phyloP scores from a whole-genome alignment of 2,888 invertebrate genomes.

The Salticus scenicus region DNA sequence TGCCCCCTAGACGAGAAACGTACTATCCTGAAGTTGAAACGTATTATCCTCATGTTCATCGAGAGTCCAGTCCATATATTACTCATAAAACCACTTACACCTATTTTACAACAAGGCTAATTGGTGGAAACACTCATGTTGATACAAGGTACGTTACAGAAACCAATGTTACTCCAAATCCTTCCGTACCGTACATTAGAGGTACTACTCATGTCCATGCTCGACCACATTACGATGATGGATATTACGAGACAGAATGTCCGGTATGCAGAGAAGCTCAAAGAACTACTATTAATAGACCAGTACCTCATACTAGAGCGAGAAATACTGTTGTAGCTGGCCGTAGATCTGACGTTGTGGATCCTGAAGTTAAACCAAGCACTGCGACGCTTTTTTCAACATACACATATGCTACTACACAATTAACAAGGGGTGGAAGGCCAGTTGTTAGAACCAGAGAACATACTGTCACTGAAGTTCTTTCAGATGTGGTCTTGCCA shows the following conservation, averaged over 20 bases:
- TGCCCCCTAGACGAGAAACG: slow-evolving; percentile 11
- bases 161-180: slow-evolving; percentile 66
- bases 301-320: slow-evolving; percentile 30
- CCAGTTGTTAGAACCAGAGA: slow-evolving; percentile 59
- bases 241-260: slow-evolving; percentile 44
- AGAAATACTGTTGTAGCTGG: not conserved
- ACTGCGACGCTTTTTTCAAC: slow-evolving; percentile 57
- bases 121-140: slow-evolving; percentile 69
- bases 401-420: slow-evolving; percentile 52
- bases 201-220: slow-evolving; percentile 19
- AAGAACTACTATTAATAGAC: slow-evolving; percentile 23
- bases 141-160: slow-evolving; percentile 70
- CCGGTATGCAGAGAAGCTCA: slow-evolving; percentile 39
- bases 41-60: not conserved
- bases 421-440: slow-evolving; percentile 43
- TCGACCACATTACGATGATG: slow-evolving; percentile 34
- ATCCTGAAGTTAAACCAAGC: slow-evolving; percentile 32
- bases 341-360: slow-evolving; percentile 19
- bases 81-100: slow-evolving; percentile 75
- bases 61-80: slow-evolving; percentile 35
- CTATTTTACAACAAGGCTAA: slow-evolving; percentile 71
- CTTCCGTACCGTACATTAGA: slow-evolving; percentile 8
- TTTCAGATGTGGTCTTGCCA: slow-evolving; percentile 60
- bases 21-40: not conserved
- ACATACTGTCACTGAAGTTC: slow-evolving; percentile 61